phyloP scores from a whole-genome alignment of 1,140 invertebrate species.

The Nymphalis io region DNA sequence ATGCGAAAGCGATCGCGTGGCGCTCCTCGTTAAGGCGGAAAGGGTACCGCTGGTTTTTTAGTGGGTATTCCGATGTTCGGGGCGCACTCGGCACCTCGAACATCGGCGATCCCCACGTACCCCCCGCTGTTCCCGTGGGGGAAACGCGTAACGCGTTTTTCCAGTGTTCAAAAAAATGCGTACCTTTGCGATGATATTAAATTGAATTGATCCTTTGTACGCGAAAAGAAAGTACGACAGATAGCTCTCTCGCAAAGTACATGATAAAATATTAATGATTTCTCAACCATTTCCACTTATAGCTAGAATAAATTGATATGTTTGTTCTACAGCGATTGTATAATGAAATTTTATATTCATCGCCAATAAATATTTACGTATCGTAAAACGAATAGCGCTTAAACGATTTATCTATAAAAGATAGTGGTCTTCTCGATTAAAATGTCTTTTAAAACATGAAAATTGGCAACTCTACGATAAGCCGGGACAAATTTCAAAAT shows the following conservation, averaged over 20 bases:
- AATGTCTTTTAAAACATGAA: slow-evolving; percentile 39
- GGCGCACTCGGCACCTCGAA: no score
- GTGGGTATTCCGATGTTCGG: no score
- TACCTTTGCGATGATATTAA: no score
- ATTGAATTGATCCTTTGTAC: no score
- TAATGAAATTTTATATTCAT: slow-evolving; percentile 56
- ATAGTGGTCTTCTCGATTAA: slow-evolving; percentile 31
- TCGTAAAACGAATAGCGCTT: slow-evolving; percentile 54
- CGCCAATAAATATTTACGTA: slow-evolving; percentile 61
- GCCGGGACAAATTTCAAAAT: slow-evolving; percentile 46
- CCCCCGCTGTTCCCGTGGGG: no score
- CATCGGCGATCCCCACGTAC: no score
- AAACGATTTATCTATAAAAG: slow-evolving; percentile 21
- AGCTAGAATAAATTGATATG: slow-evolving; percentile 43
- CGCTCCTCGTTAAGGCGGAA: no score
- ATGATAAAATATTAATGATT: slow-evolving; percentile 1
- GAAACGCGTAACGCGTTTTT: no score
- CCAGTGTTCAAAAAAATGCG: no score
- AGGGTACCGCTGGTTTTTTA: no score
- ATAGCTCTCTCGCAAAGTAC: not conserved
- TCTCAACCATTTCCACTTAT: slow-evolving; percentile 30
- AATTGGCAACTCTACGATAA: slow-evolving; percentile 42
- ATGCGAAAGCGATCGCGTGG: no score
- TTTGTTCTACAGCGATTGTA: slow-evolving; percentile 40
- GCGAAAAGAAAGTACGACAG: not conserved